Evolutionary conservation across 2,888 invertebrate species (phyloP), one percentile per base, ranked within the genome.

Genomic region (Scaptomyza tumidula): DNA sequence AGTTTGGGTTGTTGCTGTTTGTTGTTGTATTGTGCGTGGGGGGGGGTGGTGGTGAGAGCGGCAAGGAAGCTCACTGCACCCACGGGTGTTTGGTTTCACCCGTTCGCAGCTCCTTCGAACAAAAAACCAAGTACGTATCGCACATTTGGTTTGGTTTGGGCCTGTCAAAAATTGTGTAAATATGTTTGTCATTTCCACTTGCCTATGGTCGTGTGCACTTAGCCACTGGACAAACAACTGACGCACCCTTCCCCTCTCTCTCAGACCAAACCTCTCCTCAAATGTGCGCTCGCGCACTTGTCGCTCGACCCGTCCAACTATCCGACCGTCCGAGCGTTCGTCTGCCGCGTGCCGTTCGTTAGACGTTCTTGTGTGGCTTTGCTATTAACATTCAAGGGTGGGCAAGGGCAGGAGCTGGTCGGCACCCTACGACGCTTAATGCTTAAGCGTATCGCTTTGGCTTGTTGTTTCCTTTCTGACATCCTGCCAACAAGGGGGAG

Each of bases 101-200:
- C 88, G 86, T 86, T 81, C 86, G 45, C 58, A 77, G 60, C 57
- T 66, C 66, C 62, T 68, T 66, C 14, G 7, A 39, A 39, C 6
- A 14, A n/a, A 14, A 14, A 2, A 3, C 24, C 24, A 44, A 37
- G 45, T 44, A 33, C 35, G 43, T 54, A 48, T 55, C 45, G 54
- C 41, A 33, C 45, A 31, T 39, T 86, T 83, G 81, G 83, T 39
- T 86, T 83, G 81, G 83, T 83, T 80, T 65, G 72, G 79, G 79
- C 89, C 83, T 90, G 90, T 90, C 90, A 90, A 88, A 90, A 90
- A 90, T 90, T 90, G 88, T 87, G 88, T 90, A 90, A 90, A 90
- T 90, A 90, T 90, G 90, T 89, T 90, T 90, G 89, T 89, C 89
- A 86, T 89, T 89, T 88, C 83, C 82, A 86, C 89, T 89, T 86